These are phyloP conservation scores for Drosophila fuyamai DNA, from an alignment of 1,140 invertebrate species.

Conservation along the genomic window DNA sequence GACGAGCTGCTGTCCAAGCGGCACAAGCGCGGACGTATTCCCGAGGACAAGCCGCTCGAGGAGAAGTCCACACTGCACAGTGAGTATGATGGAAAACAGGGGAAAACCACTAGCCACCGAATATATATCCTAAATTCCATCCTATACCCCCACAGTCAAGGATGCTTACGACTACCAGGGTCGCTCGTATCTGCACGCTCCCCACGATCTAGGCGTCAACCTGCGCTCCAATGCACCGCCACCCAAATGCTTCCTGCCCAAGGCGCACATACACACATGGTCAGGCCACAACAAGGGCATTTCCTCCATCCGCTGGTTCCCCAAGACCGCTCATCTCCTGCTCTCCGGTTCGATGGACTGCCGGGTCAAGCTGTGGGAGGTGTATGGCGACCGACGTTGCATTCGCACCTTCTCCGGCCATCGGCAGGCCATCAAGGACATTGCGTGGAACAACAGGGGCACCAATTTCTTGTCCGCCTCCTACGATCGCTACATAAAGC, in stretches of 20 bases:
- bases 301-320: conserved; percentile 98
- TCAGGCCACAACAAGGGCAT: conserved; percentile 99
- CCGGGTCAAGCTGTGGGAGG: conserved; percentile 99
- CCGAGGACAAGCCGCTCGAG: conserved; percentile 96
- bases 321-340: conserved; percentile 96
- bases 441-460: conserved; percentile 98
- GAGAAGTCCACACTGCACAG: conserved; percentile 98
- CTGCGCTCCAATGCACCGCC: conserved; percentile 96
- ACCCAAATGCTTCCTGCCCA: conserved; percentile 98
- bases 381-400: conserved; percentile 97
- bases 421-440: conserved; percentile 97
- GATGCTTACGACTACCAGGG: conserved; percentile 98
- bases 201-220: conserved; percentile 98
- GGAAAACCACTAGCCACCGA: not conserved
- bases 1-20: conserved; percentile 98
- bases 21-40: conserved; percentile 91
- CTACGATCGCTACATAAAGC: conserved; percentile 96
- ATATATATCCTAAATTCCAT: not conserved
- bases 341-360: conserved; percentile 98
- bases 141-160: conserved; percentile 90
- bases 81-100: conserved; percentile 85
- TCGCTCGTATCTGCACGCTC: conserved; percentile 96
- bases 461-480: conserved; percentile 97
- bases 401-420: conserved; percentile 99
- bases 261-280: conserved; percentile 98